phyloP scores from a whole-genome alignment of 2,797 vertebrate species.

The Ptychadena robeensis region DNA sequence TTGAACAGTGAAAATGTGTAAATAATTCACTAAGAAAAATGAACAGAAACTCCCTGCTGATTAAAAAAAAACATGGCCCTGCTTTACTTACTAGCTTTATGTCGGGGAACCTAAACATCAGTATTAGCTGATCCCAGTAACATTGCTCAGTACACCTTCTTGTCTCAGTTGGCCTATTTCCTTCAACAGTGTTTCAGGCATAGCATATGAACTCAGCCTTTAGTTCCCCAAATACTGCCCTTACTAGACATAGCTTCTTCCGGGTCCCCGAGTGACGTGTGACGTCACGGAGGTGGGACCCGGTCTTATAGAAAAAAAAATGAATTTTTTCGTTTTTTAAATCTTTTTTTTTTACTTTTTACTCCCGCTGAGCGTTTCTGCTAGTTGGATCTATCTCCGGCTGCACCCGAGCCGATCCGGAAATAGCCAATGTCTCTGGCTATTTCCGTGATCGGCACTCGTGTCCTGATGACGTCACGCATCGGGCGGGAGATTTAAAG shows the following conservation, averaged over 20 bases:
- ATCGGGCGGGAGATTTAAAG: too few species aligned
- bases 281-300: too few species aligned
- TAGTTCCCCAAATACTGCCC: not conserved
- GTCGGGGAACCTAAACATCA: not conserved
- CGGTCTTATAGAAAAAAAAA: too few species aligned
- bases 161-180: not conserved
- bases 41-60: not conserved
- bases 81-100: not conserved
- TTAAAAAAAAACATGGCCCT: not conserved
- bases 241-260: not conserved
- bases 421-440: too few species aligned
- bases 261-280: too few species aligned
- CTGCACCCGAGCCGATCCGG: too few species aligned
- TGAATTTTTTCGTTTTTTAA: too few species aligned
- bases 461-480: too few species aligned
- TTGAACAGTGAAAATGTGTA: not conserved
- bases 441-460: too few species aligned
- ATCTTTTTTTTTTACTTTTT: too few species aligned
- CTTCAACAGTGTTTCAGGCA: not conserved
- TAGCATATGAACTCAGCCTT: not conserved
- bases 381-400: too few species aligned
- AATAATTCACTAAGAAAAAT: conserved; percentile 9
- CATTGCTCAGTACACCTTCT: not conserved
- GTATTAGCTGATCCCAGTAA: not conserved
- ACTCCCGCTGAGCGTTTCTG: too few species aligned